Percentiles rank a stretch among this genome's conserved stretches.
Conservation (phyloP, 2,113 vertebrate species). For the Chaetura pelagica region DNA sequence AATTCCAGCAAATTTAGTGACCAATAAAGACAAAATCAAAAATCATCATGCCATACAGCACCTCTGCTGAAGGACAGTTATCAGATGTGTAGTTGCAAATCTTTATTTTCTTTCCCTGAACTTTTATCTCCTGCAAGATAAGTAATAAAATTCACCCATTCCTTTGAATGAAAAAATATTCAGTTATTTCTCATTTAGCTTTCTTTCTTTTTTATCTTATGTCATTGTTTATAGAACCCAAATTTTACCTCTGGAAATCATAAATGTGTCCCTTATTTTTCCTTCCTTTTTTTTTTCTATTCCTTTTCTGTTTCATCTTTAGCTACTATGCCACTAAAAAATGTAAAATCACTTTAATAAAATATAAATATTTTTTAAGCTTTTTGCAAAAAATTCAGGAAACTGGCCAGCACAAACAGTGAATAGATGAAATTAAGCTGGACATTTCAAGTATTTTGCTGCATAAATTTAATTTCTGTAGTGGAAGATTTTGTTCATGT, state of each 20-base stretch:
- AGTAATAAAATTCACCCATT: too few species aligned
- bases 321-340: not conserved
- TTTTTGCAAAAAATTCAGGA: not conserved
- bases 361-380: not conserved
- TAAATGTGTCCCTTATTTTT: not conserved
- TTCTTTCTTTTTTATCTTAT: not conserved
- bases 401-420: not conserved
- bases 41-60: not conserved
- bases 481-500: not conserved
- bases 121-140: not conserved
- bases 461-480: not conserved
- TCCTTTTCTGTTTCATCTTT: not conserved
- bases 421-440: not conserved
- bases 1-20: not conserved
- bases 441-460: not conserved
- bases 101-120: not conserved
- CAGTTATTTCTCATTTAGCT: not conserved
- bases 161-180: not conserved
- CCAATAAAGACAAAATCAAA: not conserved
- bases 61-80: not conserved
- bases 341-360: not conserved
- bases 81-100: not conserved
- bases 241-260: not conserved
- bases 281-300: rapidly evolving
- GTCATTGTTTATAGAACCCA: not conserved